Percentiles rank a stretch among this genome's conserved stretches.
Conservation (phyloP, 1,140 invertebrate genomes). For the Nasonia longicornis region DNA sequence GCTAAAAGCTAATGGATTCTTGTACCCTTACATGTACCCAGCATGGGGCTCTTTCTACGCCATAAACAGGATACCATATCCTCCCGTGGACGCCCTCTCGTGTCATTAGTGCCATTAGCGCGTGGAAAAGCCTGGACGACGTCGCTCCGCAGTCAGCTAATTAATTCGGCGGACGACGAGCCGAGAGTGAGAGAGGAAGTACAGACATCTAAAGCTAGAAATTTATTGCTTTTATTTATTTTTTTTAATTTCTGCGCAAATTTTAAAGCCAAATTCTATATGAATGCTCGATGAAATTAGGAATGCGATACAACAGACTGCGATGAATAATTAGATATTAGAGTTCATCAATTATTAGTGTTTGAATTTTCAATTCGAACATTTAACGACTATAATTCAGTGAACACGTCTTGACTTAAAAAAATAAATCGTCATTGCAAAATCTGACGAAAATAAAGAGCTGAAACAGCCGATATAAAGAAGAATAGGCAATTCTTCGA, state of each 20-base stretch:
- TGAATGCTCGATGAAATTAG: no score
- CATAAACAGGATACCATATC: background rate
- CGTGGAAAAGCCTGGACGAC: background rate
- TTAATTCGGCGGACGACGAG: background rate
- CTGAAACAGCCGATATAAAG: no score
- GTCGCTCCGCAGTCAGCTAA: background rate
- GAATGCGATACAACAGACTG: no score
- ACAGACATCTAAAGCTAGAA: background rate
- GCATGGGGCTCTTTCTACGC: background rate
- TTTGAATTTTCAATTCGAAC: no score
- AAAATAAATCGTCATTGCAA: background rate
- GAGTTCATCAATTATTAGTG: no score
- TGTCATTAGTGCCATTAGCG: slow-evolving; percentile 18
- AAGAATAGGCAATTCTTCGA: background rate
- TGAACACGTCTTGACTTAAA: no score
- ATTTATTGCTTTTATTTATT: no score
- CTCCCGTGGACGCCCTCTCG: background rate
- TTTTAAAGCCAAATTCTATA: no score
- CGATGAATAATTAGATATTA: no score
- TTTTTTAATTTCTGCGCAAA: no score
- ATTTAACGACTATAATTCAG: no score
- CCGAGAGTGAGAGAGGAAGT: background rate
- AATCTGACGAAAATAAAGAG: background rate
- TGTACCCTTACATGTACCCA: background rate
- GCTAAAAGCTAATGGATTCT: slow-evolving; percentile 6